Conservation (phyloP, 2,113 vertebrate species). For the Pungitius pungitius region DNA sequence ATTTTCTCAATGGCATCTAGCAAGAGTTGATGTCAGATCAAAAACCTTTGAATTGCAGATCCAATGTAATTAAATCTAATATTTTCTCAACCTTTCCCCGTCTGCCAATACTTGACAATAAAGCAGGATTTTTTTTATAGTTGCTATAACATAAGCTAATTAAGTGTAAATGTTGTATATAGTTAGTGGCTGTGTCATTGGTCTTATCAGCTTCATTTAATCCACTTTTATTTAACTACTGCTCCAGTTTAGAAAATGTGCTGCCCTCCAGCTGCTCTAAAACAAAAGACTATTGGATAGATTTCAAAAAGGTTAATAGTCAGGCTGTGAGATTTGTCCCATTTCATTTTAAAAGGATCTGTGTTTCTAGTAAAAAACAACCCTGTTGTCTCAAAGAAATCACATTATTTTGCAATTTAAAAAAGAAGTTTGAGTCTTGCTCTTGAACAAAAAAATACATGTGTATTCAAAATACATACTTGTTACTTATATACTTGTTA, state of each 20-base stretch:
- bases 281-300: slow-evolving; percentile 1
- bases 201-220: slow-evolving; percentile 21
- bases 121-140: background rate
- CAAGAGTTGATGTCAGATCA: background rate
- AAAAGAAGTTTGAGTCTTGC: no score
- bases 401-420: slow-evolving; percentile 4
- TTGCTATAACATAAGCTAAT: slow-evolving; percentile 1
- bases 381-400: background rate
- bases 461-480: no score
- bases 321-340: slow-evolving; percentile 23
- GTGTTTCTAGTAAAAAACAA: background rate
- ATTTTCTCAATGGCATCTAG: background rate
- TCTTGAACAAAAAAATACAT: no score
- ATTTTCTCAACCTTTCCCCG: background rate
- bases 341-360: slow-evolving; percentile 18
- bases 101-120: background rate
- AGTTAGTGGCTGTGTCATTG: background rate
- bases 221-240: slow-evolving; percentile 37
- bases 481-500: no score
- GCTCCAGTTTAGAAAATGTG: background rate
- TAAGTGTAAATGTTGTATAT: slow-evolving; percentile 1
- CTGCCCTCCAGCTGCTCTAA: slow-evolving; percentile 17
- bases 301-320: slow-evolving; percentile 10
- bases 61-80: background rate
- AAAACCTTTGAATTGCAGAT: background rate